These are phyloP conservation scores for Picus viridis DNA, from an alignment of 2,797 vertebrate species.

Conservation along the genomic window DNA sequence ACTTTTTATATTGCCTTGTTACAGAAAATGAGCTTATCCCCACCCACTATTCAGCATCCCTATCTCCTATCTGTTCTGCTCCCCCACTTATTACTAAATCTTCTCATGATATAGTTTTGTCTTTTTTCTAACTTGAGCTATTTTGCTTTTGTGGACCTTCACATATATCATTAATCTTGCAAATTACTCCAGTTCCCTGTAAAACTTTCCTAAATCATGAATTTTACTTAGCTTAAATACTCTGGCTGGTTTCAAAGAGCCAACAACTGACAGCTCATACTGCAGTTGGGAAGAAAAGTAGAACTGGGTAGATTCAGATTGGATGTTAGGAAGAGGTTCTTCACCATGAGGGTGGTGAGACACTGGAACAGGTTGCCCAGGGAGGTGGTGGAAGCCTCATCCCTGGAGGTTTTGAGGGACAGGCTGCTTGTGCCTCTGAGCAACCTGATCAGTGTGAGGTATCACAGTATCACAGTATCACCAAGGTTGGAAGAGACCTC, in stretches of 20 bases:
- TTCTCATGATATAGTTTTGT: neutral
- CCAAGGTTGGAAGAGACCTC: no score
- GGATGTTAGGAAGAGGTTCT: no score
- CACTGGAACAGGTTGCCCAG: no score
- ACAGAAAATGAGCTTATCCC: conserved; percentile 18
- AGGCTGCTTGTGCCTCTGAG: no score
- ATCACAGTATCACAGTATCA: no score
- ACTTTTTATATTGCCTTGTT: conserved; percentile 30
- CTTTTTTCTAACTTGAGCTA: neutral
- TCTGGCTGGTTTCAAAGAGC: neutral
- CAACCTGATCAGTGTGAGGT: no score
- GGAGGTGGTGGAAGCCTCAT: no score
- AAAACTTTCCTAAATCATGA: neutral
- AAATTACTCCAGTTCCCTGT: neutral
- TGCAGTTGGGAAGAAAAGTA: no score
- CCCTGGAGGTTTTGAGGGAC: no score
- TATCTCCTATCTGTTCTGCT: neutral
- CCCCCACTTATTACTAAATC: neutral
- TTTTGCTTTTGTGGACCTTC: neutral
- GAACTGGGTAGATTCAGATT: no score
- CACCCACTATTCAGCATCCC: neutral
- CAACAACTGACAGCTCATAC: neutral
- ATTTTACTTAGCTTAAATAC: neutral
- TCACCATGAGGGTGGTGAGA: no score
- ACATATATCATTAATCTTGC: neutral